Percentiles rank a stretch among this genome's conserved stretches.
Evolutionary conservation across 2,113 vertebrate species (phyloP).

Genomic region (Coryphaenoides rupestris): DNA sequence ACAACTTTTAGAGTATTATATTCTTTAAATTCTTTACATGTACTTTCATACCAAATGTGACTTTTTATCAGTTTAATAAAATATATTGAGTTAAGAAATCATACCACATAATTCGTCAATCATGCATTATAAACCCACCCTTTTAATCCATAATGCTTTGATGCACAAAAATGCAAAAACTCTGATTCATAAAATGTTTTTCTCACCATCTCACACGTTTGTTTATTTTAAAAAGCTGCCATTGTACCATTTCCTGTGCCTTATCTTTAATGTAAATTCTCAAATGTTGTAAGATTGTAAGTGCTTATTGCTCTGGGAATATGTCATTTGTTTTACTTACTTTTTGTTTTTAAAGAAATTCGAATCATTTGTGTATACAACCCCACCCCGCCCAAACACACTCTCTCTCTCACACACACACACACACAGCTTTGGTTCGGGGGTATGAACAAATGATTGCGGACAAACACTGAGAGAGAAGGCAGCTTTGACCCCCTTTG

Average conservation of each 20-base stretch:
- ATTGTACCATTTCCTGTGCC: conserved; percentile 51
- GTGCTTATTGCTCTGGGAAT: conserved; percentile 48
- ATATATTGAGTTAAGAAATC: background rate
- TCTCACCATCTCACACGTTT: conserved; percentile 38
- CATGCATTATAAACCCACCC: background rate
- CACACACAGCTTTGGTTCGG: conserved; percentile 36
- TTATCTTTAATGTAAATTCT: conserved; percentile 55
- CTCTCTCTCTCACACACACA: background rate
- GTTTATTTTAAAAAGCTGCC: conserved; percentile 43
- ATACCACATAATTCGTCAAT: background rate
- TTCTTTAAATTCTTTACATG: conserved; percentile 5
- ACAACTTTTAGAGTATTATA: background rate
- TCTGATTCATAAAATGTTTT: conserved; percentile 21
- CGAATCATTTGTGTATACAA: conserved; percentile 7
- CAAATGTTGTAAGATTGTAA: conserved; percentile 47
- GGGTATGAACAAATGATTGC: conserved; percentile 47
- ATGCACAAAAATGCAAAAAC: conserved; percentile 7
- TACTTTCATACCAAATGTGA: conserved; percentile 4
- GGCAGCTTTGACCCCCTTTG: conserved; percentile 53
- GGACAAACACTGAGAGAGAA: conserved; percentile 40
- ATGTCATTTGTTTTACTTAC: conserved; percentile 38
- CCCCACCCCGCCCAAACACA: background rate
- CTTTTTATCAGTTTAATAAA: conserved; percentile 3
- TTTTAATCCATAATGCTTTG: background rate
- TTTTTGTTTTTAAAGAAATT: background rate